Percentiles rank a stretch among this genome's conserved stretches.
Evolutionary conservation across 2,113 vertebrate genomes (phyloP).

Genomic region (Nibea coibor): DNA sequence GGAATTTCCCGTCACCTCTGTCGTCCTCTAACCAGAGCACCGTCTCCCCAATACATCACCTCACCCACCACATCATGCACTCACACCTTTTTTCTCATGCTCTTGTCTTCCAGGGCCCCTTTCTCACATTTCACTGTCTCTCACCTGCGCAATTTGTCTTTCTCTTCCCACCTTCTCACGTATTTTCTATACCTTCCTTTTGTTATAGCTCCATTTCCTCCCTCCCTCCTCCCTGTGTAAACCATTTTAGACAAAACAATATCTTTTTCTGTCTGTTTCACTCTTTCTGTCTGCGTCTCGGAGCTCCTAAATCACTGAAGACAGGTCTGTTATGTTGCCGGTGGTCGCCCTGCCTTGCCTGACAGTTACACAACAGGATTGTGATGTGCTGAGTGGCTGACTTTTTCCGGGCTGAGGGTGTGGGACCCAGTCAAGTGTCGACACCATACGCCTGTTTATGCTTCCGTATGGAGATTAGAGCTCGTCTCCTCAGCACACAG

Average conservation of each 20-base stretch:
- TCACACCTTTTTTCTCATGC: slow-evolving; percentile 52
- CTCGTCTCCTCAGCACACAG: slow-evolving; percentile 24
- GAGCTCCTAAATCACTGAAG: slow-evolving; percentile 26
- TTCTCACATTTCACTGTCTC: slow-evolving; percentile 62
- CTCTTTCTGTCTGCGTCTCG: not conserved
- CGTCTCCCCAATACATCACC: slow-evolving; percentile 44
- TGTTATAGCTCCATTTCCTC: not conserved
- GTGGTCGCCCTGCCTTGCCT: not conserved
- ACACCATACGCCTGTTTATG: slow-evolving; percentile 32
- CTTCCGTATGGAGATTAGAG: slow-evolving; percentile 51
- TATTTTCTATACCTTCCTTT: slow-evolving; percentile 23
- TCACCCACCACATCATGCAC: slow-evolving; percentile 48
- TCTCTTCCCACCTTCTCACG: slow-evolving; percentile 34
- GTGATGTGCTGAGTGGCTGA: slow-evolving; percentile 36
- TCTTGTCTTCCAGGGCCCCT: slow-evolving; percentile 30
- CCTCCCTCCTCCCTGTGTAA: slow-evolving; percentile 2
- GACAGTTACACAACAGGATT: slow-evolving; percentile 26
- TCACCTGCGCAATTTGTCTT: slow-evolving; percentile 55
- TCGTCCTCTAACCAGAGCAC: slow-evolving; percentile 55
- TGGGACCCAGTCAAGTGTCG: slow-evolving; percentile 23
- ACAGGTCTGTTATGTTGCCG: slow-evolving; percentile 10
- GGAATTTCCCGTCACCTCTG: slow-evolving; percentile 56
- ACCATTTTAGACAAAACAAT: slow-evolving; percentile 26
- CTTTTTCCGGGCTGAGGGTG: slow-evolving; percentile 17
- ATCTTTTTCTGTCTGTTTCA: slow-evolving; percentile 3